Evolutionary conservation across 1,140 invertebrate species (phyloP).

Genomic region (Zaprionus lachaisei): DNA sequence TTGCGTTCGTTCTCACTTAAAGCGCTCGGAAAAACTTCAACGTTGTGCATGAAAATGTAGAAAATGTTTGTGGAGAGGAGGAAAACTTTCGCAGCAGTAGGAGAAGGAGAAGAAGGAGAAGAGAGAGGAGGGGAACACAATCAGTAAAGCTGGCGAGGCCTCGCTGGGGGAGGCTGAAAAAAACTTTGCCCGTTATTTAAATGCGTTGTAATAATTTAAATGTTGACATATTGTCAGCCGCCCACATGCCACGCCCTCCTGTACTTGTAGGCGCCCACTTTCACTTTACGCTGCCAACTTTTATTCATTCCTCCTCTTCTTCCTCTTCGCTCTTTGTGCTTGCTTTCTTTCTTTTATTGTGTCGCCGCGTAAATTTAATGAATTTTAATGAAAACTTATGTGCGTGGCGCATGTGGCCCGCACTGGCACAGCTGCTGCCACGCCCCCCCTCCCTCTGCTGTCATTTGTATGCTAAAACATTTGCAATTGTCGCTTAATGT

Average conservation of each 20-base stretch:
- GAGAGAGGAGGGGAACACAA: neutral
- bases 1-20: slow-evolving; percentile 3
- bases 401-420: slow-evolving; percentile 27
- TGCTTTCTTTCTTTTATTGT: slow-evolving; percentile 58
- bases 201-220: slow-evolving; percentile 73
- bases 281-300: slow-evolving; percentile 48
- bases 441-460: neutral
- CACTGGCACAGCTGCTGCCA: slow-evolving; percentile 15
- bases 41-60: slow-evolving; percentile 1
- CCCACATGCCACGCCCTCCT: slow-evolving; percentile 22
- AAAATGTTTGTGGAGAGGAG: neutral
- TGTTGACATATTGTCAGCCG: slow-evolving; percentile 74
- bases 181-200: slow-evolving; percentile 73
- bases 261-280: slow-evolving; percentile 27
- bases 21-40: neutral
- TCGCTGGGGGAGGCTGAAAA: slow-evolving; percentile 4
- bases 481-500: slow-evolving; percentile 59
- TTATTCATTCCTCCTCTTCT: slow-evolving; percentile 20
- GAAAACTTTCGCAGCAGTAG: slow-evolving; percentile 1
- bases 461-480: slow-evolving; percentile 39
- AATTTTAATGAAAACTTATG: slow-evolving; percentile 79
- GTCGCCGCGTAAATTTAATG: slow-evolving; percentile 68
- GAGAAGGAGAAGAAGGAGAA: neutral
- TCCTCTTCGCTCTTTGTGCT: slow-evolving; percentile 4
- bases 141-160: neutral